A percentile compares a stretch with the other conserved stretches of the same genome.
These are phyloP conservation scores for Drosophila prolongata DNA, from an alignment of 2,888 invertebrate species.

Conservation along the genomic window DNA sequence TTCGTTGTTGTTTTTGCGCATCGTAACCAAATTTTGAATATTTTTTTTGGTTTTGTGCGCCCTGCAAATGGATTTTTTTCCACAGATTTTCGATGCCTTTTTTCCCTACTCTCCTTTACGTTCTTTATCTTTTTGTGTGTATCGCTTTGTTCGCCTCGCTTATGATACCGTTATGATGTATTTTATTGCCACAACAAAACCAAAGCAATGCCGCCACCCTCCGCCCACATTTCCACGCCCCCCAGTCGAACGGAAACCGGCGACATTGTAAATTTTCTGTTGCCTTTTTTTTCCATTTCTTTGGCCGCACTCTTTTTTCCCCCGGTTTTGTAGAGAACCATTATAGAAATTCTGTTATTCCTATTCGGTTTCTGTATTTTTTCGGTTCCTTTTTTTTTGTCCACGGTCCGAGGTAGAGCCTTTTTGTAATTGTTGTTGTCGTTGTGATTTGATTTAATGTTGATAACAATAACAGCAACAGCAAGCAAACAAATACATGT, in stretches of 20 bases:
- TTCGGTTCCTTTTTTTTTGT: constrained; percentile 30
- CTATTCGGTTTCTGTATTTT: constrained; percentile 43
- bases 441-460: constrained; percentile 79
- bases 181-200: constrained; percentile 79
- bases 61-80: constrained; percentile 78
- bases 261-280: constrained; percentile 79
- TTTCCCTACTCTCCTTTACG: constrained; percentile 33
- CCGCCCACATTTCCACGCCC: constrained; percentile 6
- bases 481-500: constrained; percentile 36
- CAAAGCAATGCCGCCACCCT: constrained; percentile 50
- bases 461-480: constrained; percentile 77
- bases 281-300: constrained; percentile 33
- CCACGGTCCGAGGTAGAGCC: constrained; percentile 55
- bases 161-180: constrained; percentile 82
- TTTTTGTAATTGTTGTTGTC: constrained; percentile 74
- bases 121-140: constrained; percentile 51
- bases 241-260: constrained; percentile 70
- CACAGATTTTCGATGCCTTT: constrained; percentile 77
- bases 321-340: constrained; percentile 16
- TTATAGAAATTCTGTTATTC: constrained; percentile 55
- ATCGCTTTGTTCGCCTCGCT: constrained; percentile 79
- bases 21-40: constrained; percentile 81
- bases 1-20: constrained; percentile 68
- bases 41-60: constrained; percentile 50
- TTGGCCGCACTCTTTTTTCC: constrained; percentile 15